Conservation (phyloP, 2,797 vertebrate species). For the Otolemur crassicaudatus region DNA sequence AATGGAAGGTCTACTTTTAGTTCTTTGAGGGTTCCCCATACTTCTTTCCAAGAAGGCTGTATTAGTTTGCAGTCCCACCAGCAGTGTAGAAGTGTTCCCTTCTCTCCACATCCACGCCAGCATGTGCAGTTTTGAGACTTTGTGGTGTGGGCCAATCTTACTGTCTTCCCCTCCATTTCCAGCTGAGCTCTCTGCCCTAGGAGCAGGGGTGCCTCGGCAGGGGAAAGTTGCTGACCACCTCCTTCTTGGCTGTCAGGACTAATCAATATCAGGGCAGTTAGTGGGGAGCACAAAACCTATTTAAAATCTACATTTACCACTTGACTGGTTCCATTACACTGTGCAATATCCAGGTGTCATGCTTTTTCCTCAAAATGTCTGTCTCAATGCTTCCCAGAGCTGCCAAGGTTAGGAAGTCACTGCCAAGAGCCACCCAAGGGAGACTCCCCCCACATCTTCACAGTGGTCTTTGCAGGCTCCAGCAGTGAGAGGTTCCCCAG, state of each 20-base stretch:
- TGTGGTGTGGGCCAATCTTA: too few relatives aligned
- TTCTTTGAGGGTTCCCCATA: too few relatives aligned
- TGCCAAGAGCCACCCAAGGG: conserved; percentile 84
- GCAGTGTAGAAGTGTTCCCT: too few relatives aligned
- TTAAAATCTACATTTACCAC: conserved; percentile 99
- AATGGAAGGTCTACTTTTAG: too few relatives aligned
- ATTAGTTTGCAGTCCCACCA: too few relatives aligned
- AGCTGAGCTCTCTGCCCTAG: background rate
- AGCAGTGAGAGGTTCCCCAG: background rate
- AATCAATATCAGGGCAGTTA: conserved; percentile 96
- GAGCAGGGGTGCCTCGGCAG: conserved; percentile 68
- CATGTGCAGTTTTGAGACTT: too few relatives aligned
- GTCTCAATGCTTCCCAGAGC: conserved; percentile 91
- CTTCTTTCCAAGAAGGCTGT: too few relatives aligned
- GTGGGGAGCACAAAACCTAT: conserved; percentile 98
- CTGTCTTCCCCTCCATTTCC: background rate
- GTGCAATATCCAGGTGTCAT: conserved; percentile 99
- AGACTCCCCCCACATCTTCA: background rate
- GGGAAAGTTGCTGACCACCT: conserved; percentile 92
- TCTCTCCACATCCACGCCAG: too few relatives aligned
- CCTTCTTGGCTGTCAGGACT: conserved; percentile 92
- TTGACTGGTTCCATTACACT: conserved; percentile 99
- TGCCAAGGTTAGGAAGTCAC: conserved; percentile 90
- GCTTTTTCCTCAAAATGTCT: conserved; percentile 93
- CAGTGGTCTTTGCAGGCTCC: rapidly evolving